Percentiles rank a stretch among this genome's conserved stretches.
Evolutionary conservation across 1,140 invertebrate genomes (phyloP).

Genomic region (Linepithema humile): DNA sequence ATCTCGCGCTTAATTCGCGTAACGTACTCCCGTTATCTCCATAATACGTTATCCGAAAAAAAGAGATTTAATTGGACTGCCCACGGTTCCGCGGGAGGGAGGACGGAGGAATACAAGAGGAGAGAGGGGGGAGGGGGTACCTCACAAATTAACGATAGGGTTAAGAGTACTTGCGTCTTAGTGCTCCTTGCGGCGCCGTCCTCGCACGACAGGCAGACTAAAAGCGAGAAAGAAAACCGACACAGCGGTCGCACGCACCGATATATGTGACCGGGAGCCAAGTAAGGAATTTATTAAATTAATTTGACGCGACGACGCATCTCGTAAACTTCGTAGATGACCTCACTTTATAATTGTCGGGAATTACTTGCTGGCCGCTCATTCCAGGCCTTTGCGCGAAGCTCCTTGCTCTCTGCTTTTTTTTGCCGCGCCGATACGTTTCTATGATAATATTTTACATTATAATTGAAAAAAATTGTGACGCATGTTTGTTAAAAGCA

Average conservation of each 20-base stretch:
- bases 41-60: conserved; percentile 34
- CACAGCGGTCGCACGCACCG: conserved; percentile 34
- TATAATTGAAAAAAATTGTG: not conserved
- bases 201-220: not conserved
- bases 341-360: conserved; percentile 84
- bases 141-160: conserved; percentile 31
- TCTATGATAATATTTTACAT: not conserved
- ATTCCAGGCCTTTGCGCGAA: conserved; percentile 23
- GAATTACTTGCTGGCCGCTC: conserved; percentile 77
- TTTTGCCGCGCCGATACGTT: conserved; percentile 12
- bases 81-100: no score
- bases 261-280: conserved; percentile 72
- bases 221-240: conserved; percentile 47
- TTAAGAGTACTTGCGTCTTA: not conserved
- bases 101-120: no score
- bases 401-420: conserved; percentile 36
- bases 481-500: not conserved
- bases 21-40: conserved; percentile 25
- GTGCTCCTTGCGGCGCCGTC: not conserved
- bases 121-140: not conserved
- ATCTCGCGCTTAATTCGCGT: conserved; percentile 29
- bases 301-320: conserved; percentile 84
- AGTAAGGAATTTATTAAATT: conserved; percentile 84
- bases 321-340: conserved; percentile 84
- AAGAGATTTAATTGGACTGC: conserved; percentile 49